Base-by-base conservation (phyloP, 2,888 invertebrate genomes). In the Phlogophora meticulosa region DNA sequence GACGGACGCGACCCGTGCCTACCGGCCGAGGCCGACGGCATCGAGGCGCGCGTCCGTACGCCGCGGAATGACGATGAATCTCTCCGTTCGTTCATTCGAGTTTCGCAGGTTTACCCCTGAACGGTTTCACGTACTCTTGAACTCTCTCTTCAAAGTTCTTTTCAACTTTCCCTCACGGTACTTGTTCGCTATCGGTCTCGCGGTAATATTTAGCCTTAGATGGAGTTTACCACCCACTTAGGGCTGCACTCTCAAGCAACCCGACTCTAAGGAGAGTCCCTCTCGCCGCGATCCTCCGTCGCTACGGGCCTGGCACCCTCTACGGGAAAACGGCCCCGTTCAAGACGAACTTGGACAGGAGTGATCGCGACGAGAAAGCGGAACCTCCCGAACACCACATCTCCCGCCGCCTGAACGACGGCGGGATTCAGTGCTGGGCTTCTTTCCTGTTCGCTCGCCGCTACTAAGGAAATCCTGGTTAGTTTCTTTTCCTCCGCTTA, bases 131-230 rank as follows among this genome's bases (percentile, higher is more conserved):
- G 92, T 91, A 90, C 93, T 94, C 85, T 93, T 94, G 89, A 92
- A 94, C 93, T 94, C 93, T 93, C 91, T 96, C 95, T 96, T 96
- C 96, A 96, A 96, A 96, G 96, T 96, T 94, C 96, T 97, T 96
- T 96, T 96, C 96, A 96, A 93, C 96, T 97, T 97, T 97, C 96
- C 96, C 96, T 97, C 96, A 96, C 96, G 96, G 96, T 96, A 96
- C 96, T 96, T 96, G 93, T 94, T 95, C 93, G 96, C 96, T 96
- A 96, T 97, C 96, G 96, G 96, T 96, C 96, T 96, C 96, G 93
- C 93, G 95, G 92, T 91, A 82, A 93, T 96, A 96, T 96, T 96
- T 96, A 94, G 94, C 91, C 91, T 94, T 94, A 93, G 93, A 93
- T 92, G 93, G 92, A 94, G 91, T 96, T 96, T 96, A 96, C 96